Percentiles rank a stretch among this genome's conserved stretches.
Evolutionary conservation across 1,140 invertebrate genomes (phyloP).

Genomic region (Ceratitis capitata): DNA sequence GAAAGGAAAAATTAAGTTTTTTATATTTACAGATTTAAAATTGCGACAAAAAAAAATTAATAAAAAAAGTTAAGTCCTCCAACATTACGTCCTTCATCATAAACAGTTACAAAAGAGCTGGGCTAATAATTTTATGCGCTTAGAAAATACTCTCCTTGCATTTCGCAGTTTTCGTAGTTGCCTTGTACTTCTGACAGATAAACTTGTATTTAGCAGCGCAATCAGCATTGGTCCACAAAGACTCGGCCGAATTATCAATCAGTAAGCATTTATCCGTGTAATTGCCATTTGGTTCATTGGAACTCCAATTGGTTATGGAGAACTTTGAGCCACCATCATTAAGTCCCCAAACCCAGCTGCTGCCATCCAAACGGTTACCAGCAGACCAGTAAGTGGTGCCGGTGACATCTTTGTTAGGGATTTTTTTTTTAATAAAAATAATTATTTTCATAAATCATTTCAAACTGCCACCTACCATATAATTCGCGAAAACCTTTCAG

Average conservation of each 20-base stretch:
- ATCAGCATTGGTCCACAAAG: not conserved
- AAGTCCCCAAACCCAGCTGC: not conserved
- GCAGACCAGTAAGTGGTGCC: not conserved
- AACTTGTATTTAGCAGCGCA: not conserved
- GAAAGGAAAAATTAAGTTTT: no score
- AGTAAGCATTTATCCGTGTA: not conserved
- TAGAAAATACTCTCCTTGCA: not conserved
- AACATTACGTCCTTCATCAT: no score
- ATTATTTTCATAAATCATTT: not conserved
- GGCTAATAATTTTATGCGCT: no score
- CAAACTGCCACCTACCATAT: not conserved
- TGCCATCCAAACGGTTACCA: not conserved
- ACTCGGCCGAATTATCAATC: not conserved
- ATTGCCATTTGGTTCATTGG: not conserved
- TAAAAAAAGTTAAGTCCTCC: no score
- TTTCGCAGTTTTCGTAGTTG: not conserved
- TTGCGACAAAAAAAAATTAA: no score
- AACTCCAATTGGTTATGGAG: not conserved
- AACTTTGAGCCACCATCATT: not conserved
- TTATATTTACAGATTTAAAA: no score
- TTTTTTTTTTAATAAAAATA: not conserved
- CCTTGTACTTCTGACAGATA: not conserved
- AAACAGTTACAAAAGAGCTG: no score
- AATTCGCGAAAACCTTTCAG: not conserved
- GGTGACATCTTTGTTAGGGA: not conserved